A percentile compares a stretch with the other conserved stretches of the same genome.
Evolutionary conservation across 2,113 vertebrate species (phyloP).

Genomic region (Melozone crissalis): DNA sequence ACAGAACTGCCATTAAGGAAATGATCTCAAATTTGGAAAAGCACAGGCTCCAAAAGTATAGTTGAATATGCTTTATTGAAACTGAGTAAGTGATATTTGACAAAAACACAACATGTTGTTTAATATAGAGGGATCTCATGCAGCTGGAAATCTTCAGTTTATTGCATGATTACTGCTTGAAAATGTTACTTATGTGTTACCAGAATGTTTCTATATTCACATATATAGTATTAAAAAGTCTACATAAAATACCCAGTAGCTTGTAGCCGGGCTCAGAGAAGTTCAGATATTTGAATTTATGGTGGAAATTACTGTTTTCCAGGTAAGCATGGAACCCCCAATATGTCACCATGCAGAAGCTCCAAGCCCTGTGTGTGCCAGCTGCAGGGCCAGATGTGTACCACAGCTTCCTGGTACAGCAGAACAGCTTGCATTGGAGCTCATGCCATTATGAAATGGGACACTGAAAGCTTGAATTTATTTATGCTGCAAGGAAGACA

Average conservation of each 20-base stretch:
- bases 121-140: neutral
- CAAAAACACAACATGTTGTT: neutral
- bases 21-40: neutral
- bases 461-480: neutral
- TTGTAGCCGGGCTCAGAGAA: neutral
- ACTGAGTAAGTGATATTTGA: neutral
- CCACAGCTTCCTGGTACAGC: accelerated
- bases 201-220: neutral
- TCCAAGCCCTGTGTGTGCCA: neutral
- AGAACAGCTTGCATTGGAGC: neutral
- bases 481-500: neutral
- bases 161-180: neutral
- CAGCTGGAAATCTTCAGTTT: neutral
- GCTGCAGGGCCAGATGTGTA: neutral
- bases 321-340: neutral
- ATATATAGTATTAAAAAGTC: neutral
- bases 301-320: neutral
- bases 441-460: neutral
- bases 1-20: neutral
- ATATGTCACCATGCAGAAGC: neutral
- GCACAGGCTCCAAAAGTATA: neutral
- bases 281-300: neutral
- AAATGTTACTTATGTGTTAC: neutral
- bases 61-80: neutral
- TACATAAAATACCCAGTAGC: neutral